Evolutionary conservation across 2,797 vertebrate species (phyloP), one percentile per base, ranked within the genome.

Genomic region (Sebastes ruberrimus): DNA sequence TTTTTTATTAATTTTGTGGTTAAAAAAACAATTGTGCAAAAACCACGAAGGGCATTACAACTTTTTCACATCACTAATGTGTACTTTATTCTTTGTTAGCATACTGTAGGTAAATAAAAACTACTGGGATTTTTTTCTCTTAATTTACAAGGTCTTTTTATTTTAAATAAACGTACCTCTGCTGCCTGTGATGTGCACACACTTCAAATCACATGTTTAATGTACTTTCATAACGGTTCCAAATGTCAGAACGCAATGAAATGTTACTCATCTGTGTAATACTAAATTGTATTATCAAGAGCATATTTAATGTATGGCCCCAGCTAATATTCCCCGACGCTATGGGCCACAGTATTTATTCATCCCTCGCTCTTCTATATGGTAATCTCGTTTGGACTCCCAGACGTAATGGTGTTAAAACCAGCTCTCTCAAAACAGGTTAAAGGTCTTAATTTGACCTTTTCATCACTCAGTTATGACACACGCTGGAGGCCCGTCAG

Each of bases 391-490:
- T 61, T 59, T 52, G 5, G n/a, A n/a, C 5, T 11, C 27, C 2
- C 7, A 55, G 27, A 28, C 1, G 6, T 52, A 57, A 57, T 64
- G 52, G 28, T 7, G 18, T 59, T 66, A 2, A 9, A 61, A 46
- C 13, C 64, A 66, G 22, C 9, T 46, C 23, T 68, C 16, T 38
- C 5, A 55, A 42, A 80, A 42, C 55, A 65, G 49, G 53, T 46
- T 28, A 64, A 53, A 80, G 35, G 46, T 74, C 33, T 70, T 61
- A 32, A 57, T 63, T 52, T 81, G 66, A 84, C 67, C 42, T 80
- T 80, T 84, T 55, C 75, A 16, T 73, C 6, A 22, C 52, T 68
- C 46, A 35, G 14, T 63, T 52, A 8, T 72, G 25, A 67, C 70
- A 72, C 27, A 42, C 46, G 28, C 27, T 61, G n/a, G 57, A 61